These are phyloP conservation scores for Hippopotamyrus pictus DNA, from an alignment of 2,797 vertebrate species.

Conservation along the genomic window DNA sequence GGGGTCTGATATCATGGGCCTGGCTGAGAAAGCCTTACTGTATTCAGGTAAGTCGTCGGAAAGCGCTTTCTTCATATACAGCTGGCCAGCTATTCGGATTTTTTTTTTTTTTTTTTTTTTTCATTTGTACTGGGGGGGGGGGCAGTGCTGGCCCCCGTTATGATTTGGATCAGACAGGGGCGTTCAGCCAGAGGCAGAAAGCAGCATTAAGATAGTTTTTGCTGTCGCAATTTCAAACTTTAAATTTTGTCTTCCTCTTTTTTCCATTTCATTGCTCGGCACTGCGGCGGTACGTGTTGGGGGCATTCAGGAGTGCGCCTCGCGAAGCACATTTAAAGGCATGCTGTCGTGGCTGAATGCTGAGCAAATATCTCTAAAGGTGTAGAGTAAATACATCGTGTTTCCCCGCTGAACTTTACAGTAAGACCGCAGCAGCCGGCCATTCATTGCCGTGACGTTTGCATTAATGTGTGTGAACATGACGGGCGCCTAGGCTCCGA, in stretches of 20 bases:
- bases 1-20: slow-evolving; percentile 78
- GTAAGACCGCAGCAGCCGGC: not conserved
- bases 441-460: not conserved
- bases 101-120: too few relatives aligned
- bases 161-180: not conserved
- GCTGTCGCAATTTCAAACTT: slow-evolving; percentile 16
- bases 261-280: not conserved
- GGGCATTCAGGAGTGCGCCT: not conserved
- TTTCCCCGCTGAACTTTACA: not conserved
- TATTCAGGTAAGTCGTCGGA: slow-evolving; percentile 70
- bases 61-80: not conserved
- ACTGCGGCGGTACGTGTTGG: not conserved
- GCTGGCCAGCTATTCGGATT: not conserved
- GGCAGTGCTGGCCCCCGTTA: not conserved
- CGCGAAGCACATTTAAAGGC: not conserved
- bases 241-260: not conserved
- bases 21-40: slow-evolving; percentile 78
- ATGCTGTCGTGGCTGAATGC: not conserved
- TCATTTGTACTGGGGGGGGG: not conserved
- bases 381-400: not conserved
- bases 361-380: not conserved
- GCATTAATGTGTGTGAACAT: not conserved
- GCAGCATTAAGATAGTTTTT: not conserved
- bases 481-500: not conserved
- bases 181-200: not conserved